These are phyloP conservation scores for Callionymus lyra DNA, from an alignment of 2,113 vertebrate genomes.

Conservation along the genomic window DNA sequence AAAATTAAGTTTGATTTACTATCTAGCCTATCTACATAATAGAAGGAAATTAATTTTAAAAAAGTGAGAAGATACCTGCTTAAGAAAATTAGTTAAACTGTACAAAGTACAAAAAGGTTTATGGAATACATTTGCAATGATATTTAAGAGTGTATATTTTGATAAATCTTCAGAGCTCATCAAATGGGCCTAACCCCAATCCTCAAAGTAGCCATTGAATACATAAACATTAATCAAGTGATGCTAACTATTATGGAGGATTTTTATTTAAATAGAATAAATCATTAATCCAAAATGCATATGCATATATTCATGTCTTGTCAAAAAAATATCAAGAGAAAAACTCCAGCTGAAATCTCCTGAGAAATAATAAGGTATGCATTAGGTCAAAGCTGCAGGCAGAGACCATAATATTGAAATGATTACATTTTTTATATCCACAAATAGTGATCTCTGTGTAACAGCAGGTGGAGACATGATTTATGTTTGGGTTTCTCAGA, in stretches of 20 bases:
- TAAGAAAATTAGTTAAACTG: constrained; percentile 82
- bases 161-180: too few relatives aligned
- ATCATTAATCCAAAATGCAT: not conserved
- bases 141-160: too few relatives aligned
- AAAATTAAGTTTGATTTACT: too few relatives aligned
- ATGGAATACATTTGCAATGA: too few relatives aligned
- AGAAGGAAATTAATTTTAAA: too few relatives aligned
- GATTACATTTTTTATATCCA: too few relatives aligned
- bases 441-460: constrained; percentile 86
- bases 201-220: constrained; percentile 92
- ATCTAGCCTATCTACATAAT: too few relatives aligned
- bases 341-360: constrained; percentile 86
- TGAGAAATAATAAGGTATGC: constrained; percentile 38
- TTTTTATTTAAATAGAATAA: not conserved
- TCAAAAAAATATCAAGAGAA: constrained; percentile 79
- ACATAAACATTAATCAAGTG: constrained; percentile 78
- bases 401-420: too few relatives aligned
- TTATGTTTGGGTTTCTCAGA: constrained; percentile 82
- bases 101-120: too few relatives aligned
- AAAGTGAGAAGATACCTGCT: constrained; percentile 81
- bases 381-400: too few relatives aligned
- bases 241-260: constrained; percentile 87
- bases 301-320: constrained; percentile 71
- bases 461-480: constrained; percentile 71
- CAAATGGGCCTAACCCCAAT: constrained; percentile 81